These are phyloP conservation scores for Neofelis nebulosa DNA, from an alignment of 2,113 vertebrate species.

Conservation along the genomic window DNA sequence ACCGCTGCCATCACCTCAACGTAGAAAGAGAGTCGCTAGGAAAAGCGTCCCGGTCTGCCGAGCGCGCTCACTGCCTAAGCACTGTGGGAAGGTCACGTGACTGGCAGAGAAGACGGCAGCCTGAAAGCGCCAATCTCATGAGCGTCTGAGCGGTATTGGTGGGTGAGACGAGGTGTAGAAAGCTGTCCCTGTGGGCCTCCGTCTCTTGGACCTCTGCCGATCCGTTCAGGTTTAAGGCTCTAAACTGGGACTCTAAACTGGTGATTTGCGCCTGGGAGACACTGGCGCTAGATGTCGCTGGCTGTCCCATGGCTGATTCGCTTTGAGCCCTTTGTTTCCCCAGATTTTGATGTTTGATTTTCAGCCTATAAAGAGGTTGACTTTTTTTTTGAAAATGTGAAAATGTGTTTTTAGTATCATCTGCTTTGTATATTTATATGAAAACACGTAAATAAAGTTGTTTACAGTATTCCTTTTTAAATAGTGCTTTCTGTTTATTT, in stretches of 20 bases:
- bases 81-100: neutral
- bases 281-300: fast-evolving
- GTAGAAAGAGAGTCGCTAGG: fast-evolving
- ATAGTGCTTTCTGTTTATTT: neutral
- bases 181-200: neutral
- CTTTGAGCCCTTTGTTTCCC: fast-evolving
- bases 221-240: fast-evolving
- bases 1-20: fast-evolving
- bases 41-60: fast-evolving
- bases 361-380: neutral
- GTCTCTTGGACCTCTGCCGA: fast-evolving
- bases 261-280: fast-evolving
- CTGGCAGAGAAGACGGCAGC: fast-evolving
- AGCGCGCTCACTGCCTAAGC: fast-evolving
- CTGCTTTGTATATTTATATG: neutral
- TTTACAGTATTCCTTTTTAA: neutral
- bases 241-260: neutral
- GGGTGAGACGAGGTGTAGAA: fast-evolving
- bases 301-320: fast-evolving
- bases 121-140: fast-evolving
- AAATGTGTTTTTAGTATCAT: neutral
- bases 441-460: neutral
- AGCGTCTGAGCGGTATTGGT: fast-evolving
- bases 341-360: neutral
- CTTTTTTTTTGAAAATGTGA: neutral